Conservation (phyloP, 2,888 invertebrate genomes). For the Muscina levida region DNA sequence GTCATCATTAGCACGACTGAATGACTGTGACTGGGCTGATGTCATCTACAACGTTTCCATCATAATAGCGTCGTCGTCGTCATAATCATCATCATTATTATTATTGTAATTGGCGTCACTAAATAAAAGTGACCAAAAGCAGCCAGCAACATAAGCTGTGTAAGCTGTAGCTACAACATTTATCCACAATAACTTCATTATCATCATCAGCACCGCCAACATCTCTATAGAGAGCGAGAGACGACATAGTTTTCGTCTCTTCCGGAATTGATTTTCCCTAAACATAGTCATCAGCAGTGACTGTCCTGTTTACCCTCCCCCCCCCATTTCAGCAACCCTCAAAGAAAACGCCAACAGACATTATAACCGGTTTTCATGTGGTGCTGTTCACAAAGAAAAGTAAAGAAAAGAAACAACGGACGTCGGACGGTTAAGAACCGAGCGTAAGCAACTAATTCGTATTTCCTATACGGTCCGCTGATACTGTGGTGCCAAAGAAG, state of each 20-base stretch:
- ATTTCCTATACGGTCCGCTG: conserved; percentile 25
- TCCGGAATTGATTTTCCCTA: conserved; percentile 43
- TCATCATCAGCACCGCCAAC: conserved; percentile 37
- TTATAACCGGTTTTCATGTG: conserved; percentile 4
- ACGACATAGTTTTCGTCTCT: conserved; percentile 12
- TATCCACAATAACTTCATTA: conserved; percentile 17
- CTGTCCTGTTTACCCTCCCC: not conserved
- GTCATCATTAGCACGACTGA: conserved; percentile 19
- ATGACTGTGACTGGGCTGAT: conserved; percentile 12
- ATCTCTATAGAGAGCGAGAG: conserved; percentile 5
- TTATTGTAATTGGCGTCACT: not conserved
- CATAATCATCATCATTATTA: not conserved
- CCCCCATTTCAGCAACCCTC: no score
- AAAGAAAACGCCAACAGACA: not conserved
- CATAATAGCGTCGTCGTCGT: not conserved
- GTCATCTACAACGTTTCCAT: conserved; percentile 21
- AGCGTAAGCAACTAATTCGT: conserved; percentile 25
- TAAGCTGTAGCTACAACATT: conserved; percentile 12
- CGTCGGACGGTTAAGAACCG: not conserved
- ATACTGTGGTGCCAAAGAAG: conserved; percentile 33
- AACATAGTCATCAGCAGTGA: conserved; percentile 12
- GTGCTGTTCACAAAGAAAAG: conserved; percentile 19
- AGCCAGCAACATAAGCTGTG: not conserved
- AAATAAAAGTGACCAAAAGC: conserved; percentile 45
- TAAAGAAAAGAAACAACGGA: no score